A percentile compares a stretch with the other conserved stretches of the same genome.
Conservation (phyloP, 2,888 invertebrate genomes). For the Campoplex capitator region DNA sequence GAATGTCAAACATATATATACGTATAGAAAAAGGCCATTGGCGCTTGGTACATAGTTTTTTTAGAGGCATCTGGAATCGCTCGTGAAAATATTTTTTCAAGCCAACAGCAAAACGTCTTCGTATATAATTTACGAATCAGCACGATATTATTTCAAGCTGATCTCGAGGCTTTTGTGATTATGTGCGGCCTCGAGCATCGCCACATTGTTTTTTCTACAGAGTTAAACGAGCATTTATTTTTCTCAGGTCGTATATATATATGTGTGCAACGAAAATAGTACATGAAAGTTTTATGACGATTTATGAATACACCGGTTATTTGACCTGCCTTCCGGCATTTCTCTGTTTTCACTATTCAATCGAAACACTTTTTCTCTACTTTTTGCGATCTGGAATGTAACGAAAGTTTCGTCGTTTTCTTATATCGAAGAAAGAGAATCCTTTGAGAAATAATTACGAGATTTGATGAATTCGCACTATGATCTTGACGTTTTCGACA, state of each 20-base stretch:
- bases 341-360: background rate
- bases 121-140: slow-evolving; percentile 66
- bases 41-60: slow-evolving; percentile 17
- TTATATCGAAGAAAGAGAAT: too few relatives aligned
- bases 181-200: slow-evolving; percentile 4
- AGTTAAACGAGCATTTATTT: background rate
- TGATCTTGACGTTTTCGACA: background rate
- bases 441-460: background rate
- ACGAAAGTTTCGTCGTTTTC: too few relatives aligned
- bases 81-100: slow-evolving; percentile 79
- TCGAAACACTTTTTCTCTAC: background rate
- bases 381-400: background rate
- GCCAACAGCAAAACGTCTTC: slow-evolving; percentile 47
- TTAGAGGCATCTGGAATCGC: slow-evolving; percentile 73
- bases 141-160: slow-evolving; percentile 67
- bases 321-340: too few relatives aligned
- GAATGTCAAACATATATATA: background rate
- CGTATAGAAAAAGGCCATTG: background rate
- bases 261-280: background rate
- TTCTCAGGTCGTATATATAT: background rate
- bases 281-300: background rate
- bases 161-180: slow-evolving; percentile 11
- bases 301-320: too few relatives aligned
- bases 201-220: slow-evolving; percentile 19
- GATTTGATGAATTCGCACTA: background rate